Conservation (phyloP, 1,140 invertebrate genomes). For the Aphelinus certus region DNA sequence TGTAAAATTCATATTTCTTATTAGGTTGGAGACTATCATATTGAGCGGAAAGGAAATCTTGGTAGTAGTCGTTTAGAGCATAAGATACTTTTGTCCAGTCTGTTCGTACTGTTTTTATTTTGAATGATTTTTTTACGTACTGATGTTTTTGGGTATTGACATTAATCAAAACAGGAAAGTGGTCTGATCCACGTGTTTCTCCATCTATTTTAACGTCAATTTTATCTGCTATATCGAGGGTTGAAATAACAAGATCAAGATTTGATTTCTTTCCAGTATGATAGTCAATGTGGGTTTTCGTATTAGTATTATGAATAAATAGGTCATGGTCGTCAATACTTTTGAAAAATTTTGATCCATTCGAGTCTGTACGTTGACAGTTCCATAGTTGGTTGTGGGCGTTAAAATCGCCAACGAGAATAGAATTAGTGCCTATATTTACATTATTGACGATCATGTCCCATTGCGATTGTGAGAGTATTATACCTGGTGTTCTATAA, state of each 20-base stretch:
- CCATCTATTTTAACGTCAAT: not conserved
- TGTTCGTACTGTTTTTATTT: not conserved
- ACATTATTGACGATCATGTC: constrained; percentile 1
- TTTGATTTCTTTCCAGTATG: not conserved
- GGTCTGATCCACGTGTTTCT: constrained; percentile 5
- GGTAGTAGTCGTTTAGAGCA: not conserved
- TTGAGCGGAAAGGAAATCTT: not conserved
- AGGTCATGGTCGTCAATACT: not conserved
- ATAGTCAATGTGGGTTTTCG: not conserved
- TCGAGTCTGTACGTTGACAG: not conserved
- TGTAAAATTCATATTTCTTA: constrained; percentile 11
- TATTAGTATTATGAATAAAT: constrained; percentile 10
- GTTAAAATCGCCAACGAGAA: constrained; percentile 16
- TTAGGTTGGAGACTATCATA: not conserved
- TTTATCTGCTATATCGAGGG: not conserved
- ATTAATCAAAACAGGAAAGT: not conserved
- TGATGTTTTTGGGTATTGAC: not conserved
- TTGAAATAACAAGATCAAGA: constrained; percentile 4
- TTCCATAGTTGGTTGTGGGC: constrained; percentile 1
- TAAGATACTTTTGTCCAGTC: not conserved
- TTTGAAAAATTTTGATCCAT: constrained; percentile 7
- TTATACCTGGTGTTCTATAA: constrained; percentile 28
- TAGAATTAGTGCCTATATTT: no score
- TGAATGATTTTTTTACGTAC: not conserved
- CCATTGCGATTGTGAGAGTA: constrained; percentile 24